These are phyloP conservation scores for Subacronicta megacephala DNA, from an alignment of 2,888 invertebrate genomes.

Conservation along the genomic window DNA sequence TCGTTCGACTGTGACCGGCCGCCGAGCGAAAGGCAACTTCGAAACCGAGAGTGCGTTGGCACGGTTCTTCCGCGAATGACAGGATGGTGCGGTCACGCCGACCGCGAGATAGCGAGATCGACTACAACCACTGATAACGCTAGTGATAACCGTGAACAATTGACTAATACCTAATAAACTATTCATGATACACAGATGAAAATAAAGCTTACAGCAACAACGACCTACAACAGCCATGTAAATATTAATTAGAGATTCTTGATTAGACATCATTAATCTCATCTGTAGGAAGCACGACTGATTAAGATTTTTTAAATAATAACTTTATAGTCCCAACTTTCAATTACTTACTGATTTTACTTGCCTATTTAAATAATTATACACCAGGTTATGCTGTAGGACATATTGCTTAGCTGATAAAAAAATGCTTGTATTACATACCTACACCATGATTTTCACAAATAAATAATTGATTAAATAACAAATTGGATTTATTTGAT, in stretches of 20 bases:
- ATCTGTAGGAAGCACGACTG: no score
- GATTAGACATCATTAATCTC: neutral
- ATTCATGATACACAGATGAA: conserved; percentile 35
- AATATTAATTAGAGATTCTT: neutral
- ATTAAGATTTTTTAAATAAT: no score
- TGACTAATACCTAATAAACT: conserved; percentile 60
- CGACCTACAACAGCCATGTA: conserved; percentile 21
- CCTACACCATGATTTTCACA: no score
- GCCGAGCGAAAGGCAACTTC: conserved; percentile 81
- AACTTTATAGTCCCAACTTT: no score
- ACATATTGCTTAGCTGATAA: no score
- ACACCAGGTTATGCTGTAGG: no score
- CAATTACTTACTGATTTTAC: no score
- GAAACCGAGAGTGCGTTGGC: conserved; percentile 84
- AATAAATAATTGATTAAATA: no score
- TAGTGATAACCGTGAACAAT: conserved; percentile 73
- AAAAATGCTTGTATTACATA: no score
- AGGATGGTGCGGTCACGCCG: conserved; percentile 77
- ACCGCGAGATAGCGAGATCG: conserved; percentile 84
- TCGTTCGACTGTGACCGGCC: conserved; percentile 75
- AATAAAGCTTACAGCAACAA: conserved; percentile 48
- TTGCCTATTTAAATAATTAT: no score
- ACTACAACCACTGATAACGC: conserved; percentile 80
- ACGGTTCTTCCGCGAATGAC: conserved; percentile 83
- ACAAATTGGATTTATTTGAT: no score